A percentile compares a stretch with the other conserved stretches of the same genome.
Evolutionary conservation across 2,113 vertebrate genomes (phyloP).

Genomic region (Cyphomyrus plagiostoma): DNA sequence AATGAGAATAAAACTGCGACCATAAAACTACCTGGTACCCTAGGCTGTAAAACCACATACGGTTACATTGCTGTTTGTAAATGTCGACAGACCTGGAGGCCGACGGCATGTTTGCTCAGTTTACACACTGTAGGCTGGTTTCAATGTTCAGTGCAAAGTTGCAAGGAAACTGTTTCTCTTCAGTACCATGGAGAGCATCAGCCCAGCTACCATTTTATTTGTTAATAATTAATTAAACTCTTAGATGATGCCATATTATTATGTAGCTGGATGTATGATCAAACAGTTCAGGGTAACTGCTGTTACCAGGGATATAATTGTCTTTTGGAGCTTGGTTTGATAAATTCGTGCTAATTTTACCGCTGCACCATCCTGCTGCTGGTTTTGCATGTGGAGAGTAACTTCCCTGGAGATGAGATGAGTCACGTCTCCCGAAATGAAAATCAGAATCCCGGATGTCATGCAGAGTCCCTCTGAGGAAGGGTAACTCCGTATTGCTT

Average conservation of each 20-base stretch:
- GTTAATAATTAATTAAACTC: not conserved
- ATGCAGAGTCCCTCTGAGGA: not conserved
- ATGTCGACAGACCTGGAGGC: not conserved
- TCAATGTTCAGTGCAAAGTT: not conserved
- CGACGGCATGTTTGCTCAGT: not conserved
- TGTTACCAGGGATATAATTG: not conserved
- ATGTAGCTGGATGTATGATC: not conserved
- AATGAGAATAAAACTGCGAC: not conserved
- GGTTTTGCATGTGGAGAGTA: not conserved
- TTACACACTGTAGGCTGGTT: not conserved
- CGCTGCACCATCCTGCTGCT: not conserved
- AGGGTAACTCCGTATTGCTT: not conserved
- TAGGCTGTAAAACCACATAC: not conserved
- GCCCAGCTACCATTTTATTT: not conserved
- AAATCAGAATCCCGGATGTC: not conserved
- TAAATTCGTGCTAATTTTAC: not conserved
- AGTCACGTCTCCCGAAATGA: not conserved
- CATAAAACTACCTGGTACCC: not conserved
- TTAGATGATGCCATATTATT: not conserved
- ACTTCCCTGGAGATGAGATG: not conserved
- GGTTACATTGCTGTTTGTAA: not conserved
- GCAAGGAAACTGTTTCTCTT: constrained; percentile 6
- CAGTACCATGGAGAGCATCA: constrained; percentile 38
- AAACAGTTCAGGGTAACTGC: not conserved
- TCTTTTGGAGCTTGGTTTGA: not conserved